These are phyloP conservation scores for Rhogogaster chlorosoma DNA, from an alignment of 2,888 invertebrate species.

Conservation along the genomic window DNA sequence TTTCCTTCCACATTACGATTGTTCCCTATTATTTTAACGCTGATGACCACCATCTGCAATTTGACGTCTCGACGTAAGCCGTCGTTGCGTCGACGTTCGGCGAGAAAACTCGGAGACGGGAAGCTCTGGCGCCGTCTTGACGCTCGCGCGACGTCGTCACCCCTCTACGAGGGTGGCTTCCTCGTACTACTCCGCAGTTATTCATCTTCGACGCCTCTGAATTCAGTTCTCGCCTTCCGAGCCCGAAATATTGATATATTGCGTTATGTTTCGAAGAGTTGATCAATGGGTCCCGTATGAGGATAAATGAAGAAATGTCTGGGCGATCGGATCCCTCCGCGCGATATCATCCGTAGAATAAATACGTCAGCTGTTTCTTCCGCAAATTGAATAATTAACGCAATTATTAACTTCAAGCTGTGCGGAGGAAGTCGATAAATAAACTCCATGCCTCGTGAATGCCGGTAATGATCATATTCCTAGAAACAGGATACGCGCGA, in stretches of 20 bases:
- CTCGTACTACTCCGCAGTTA: slow-evolving; percentile 56
- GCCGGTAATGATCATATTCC: background rate
- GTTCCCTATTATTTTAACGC: slow-evolving; percentile 63
- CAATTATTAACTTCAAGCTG: no score
- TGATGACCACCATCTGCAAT: slow-evolving; percentile 60
- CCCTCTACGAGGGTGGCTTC: slow-evolving; percentile 54
- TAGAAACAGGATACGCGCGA: background rate
- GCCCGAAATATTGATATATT: slow-evolving; percentile 52
- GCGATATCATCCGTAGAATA: background rate
- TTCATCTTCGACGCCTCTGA: slow-evolving; percentile 68
- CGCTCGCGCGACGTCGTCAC: slow-evolving; percentile 66
- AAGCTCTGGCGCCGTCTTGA: slow-evolving; percentile 64
- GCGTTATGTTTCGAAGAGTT: slow-evolving; percentile 53
- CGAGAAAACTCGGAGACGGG: slow-evolving; percentile 35
- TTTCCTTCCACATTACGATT: slow-evolving; percentile 52
- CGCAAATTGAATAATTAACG: background rate
- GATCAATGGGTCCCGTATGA: slow-evolving; percentile 54
- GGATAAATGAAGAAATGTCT: slow-evolving; percentile 34
- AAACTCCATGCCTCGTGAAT: background rate
- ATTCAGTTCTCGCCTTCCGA: slow-evolving; percentile 59
- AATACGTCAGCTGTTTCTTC: background rate
- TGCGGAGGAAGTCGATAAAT: background rate
- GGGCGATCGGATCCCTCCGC: background rate
- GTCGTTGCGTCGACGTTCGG: slow-evolving; percentile 17
- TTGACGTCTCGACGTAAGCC: slow-evolving; percentile 57